Evolutionary conservation across 2,113 vertebrate genomes (phyloP), one percentile per base, ranked within the genome.

Genomic region (Cathartes aura): DNA sequence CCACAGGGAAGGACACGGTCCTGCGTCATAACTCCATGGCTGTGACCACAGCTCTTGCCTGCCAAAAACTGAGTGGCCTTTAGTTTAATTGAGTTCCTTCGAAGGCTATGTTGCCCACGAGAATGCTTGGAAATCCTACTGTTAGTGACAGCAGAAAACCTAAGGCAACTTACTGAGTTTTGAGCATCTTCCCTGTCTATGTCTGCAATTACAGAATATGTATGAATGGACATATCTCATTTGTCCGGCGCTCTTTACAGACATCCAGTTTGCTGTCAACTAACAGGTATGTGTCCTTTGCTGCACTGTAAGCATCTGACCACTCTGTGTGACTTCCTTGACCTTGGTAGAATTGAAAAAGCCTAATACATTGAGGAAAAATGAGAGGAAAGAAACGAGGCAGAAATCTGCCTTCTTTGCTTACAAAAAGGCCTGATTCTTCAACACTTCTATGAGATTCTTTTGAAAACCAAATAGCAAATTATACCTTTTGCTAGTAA

Each of bases 141-240:
- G 8, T 43, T 47, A 32, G 23, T 26, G 32, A 40, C 29, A 87
- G 40, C 15, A 90, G 50, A 43, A 56, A 90, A 62, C 14, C 8
- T 42, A 55, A 62, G 9, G n/a, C 6, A 85, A 79, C 40, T 45
- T n/a, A 48, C 8, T 67, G 40, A 24, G 6, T 85, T 82, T 70
- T 50, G 21, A 71, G 8, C 20, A 56, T 17, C 13, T 58, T 86
- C 15, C 10, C 9, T 30, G 3, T 4, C 12, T 43, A 7, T 8
- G 3, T 43, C 23, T 8, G 50, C 20, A 36, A 0, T 38, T 38
- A 50, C 13, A n/a, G 34, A 52, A 36, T 62, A 40, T 7, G 2
- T 47, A 32, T 71, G 12, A 80, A 34, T 27, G 32, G 18, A 19
- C 16, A 13, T 30, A 53, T 21, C 10, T 66, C 36, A 70, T 6